Conservation (phyloP, 1,140 invertebrate species). For the Hyposmocoma kahamanoa region DNA sequence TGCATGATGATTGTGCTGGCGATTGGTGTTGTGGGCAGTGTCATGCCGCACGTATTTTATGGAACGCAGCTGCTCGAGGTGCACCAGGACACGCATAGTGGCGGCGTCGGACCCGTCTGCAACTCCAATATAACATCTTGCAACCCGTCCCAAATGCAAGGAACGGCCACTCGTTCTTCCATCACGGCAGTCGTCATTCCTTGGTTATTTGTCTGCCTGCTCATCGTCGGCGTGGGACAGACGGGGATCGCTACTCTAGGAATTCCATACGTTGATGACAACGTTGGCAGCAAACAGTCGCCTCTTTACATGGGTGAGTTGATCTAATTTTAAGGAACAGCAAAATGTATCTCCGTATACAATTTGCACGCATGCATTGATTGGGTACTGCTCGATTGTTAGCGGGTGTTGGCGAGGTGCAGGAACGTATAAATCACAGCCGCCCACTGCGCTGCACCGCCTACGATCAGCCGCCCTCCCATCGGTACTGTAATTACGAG, state of each 20-base stretch:
- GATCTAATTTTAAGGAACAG: constrained; percentile 9
- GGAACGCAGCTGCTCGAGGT: constrained; percentile 81
- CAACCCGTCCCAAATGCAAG: constrained; percentile 50
- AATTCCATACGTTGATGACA: constrained; percentile 95
- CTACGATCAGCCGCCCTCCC: constrained; percentile 28
- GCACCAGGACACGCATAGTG: constrained; percentile 75
- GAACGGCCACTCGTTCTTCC: constrained; percentile 77
- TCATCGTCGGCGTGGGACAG: constrained; percentile 94
- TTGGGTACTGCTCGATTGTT: constrained; percentile 9
- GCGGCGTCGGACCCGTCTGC: constrained; percentile 56
- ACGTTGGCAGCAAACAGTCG: constrained; percentile 92
- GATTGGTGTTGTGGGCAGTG: constrained; percentile 89
- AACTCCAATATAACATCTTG: constrained; percentile 36
- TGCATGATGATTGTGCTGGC: constrained; percentile 94
- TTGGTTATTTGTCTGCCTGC: constrained; percentile 90
- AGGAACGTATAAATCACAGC: constrained; percentile 22
- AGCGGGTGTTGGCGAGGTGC: neutral
- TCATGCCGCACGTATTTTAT: constrained; percentile 87
- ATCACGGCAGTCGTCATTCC: constrained; percentile 86
- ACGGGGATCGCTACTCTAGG: constrained; percentile 95
- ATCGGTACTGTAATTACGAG: no score
- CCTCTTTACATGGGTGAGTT: constrained; percentile 94
- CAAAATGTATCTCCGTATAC: no score
- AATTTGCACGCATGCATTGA: no score
- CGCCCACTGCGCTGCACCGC: constrained; percentile 29